A percentile compares a stretch with the other conserved stretches of the same genome.
Conservation (phyloP, 2,888 invertebrate genomes). For the Acholoe squamosa region DNA sequence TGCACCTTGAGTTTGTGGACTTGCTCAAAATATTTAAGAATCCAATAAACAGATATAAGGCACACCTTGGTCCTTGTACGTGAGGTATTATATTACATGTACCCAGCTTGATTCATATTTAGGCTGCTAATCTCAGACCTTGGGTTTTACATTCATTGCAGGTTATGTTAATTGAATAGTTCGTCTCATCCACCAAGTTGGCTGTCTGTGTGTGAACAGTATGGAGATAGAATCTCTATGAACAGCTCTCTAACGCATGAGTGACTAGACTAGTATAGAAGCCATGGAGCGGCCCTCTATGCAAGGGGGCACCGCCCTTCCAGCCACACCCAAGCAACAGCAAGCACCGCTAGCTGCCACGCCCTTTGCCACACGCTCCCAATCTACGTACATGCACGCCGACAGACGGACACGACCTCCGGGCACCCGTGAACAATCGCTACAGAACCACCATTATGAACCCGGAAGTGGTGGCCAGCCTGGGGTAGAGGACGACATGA, state of each 20-base stretch:
- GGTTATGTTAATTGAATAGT: conserved; percentile 27
- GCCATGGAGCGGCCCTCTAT: background rate
- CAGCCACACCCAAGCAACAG: background rate
- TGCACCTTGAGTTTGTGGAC: too few relatives aligned
- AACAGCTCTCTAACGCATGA: conserved; percentile 8
- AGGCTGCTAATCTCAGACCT: too few relatives aligned
- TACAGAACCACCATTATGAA: background rate
- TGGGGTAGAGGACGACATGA: background rate
- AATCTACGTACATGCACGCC: conserved; percentile 27
- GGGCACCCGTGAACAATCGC: background rate
- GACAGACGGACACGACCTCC: background rate
- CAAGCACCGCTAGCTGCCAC: too few relatives aligned
- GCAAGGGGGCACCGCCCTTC: background rate
- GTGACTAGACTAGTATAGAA: background rate
- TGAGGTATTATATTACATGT: too few relatives aligned
- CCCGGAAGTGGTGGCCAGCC: background rate
- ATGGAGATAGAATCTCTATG: background rate
- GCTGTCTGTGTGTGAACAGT: conserved; percentile 9
- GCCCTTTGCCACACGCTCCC: conserved; percentile 1
- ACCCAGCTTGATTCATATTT: too few relatives aligned
- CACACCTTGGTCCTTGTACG: too few relatives aligned
- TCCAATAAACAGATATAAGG: too few relatives aligned
- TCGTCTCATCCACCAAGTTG: background rate
- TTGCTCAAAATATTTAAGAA: too few relatives aligned
- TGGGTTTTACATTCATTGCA: background rate